Evolutionary conservation across 2,797 vertebrate genomes (phyloP), one percentile per base, ranked within the genome.

Genomic region (Phyllotis vaccarum): DNA sequence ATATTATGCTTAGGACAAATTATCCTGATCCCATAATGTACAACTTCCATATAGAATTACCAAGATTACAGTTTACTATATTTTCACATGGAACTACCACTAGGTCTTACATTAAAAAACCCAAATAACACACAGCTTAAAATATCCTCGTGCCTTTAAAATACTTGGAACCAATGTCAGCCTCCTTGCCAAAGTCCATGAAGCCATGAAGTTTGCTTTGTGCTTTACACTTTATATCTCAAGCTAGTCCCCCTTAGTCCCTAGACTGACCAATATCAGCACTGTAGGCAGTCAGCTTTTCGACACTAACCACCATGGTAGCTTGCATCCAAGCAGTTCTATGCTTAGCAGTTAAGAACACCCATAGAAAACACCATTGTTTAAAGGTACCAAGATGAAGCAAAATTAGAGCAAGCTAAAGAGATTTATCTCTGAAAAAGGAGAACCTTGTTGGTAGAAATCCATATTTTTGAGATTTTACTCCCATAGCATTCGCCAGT

Each of bases 51-150:
- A 8, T 56, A 87, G 21, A 91, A 34, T 9, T 91, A 74, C 11
- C 22, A 40, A 66, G 83, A 88, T 34, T 81, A 78, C 79, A 34
- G 72, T 76, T 88, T 80, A 89, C 3, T 29, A 40, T 74, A 85
- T 92, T 78, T 95, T 54, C 54, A 54, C 17, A 13, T 56, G 92
- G 68, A 94, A 62, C 17, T 92, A 91, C 11, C 22, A 81, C 6
- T 64, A 9, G 17, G 43, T 86, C 56, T 64, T 62, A 16, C 54
- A 58, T 92, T 96, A 79, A 91, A 89, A 66, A 78, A 91, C 75
- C 52, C 74, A 34, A 91, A 81, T 56, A n/a, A 74, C 5, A 88
- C 34, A 83, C 17, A 70, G 40, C 9, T 95, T 70, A 86, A 93
- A 95, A 80, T 66, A 90, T 27, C 88, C 34, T 64, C 46, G 46